Conservation (phyloP, 2,797 vertebrate genomes). For the Sorex maritimensis region DNA sequence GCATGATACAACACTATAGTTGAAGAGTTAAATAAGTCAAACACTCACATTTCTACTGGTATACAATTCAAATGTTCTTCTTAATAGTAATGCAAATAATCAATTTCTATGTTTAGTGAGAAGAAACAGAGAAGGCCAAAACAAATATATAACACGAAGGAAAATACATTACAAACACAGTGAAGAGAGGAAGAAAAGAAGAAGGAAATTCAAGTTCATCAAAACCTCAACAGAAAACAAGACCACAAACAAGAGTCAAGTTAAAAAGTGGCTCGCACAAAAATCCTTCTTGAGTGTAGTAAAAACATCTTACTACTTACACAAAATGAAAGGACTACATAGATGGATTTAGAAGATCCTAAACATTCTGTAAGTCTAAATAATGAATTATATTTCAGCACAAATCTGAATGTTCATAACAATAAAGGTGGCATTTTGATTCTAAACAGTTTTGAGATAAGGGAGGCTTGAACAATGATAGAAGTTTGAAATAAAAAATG, state of each 20-base stretch:
- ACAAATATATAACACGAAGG: slow-evolving; percentile 61
- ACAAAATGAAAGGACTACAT: slow-evolving; percentile 48
- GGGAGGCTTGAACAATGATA: slow-evolving; percentile 27
- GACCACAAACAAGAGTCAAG: slow-evolving; percentile 71
- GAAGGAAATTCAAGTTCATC: slow-evolving; percentile 63
- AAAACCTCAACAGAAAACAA: slow-evolving; percentile 71
- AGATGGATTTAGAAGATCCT: slow-evolving; percentile 6
- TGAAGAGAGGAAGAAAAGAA: slow-evolving; percentile 7
- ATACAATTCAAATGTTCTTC: slow-evolving; percentile 29
- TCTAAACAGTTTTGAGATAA: slow-evolving; percentile 61
- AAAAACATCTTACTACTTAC: slow-evolving; percentile 51
- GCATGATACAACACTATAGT: slow-evolving; percentile 18
- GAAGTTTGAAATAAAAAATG: slow-evolving; percentile 67
- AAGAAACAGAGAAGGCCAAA: slow-evolving; percentile 66
- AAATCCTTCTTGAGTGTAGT: slow-evolving; percentile 3
- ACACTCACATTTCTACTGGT: slow-evolving; percentile 23
- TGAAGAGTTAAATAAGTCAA: slow-evolving; percentile 8
- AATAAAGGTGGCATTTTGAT: slow-evolving; percentile 56
- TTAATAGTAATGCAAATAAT: slow-evolving; percentile 19
- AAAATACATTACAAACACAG: slow-evolving; percentile 63
- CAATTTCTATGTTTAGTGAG: slow-evolving; percentile 59
- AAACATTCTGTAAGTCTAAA: slow-evolving; percentile 47
- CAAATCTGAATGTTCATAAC: slow-evolving; percentile 47
- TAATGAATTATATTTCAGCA: not conserved
- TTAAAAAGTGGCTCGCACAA: slow-evolving; percentile 74